Conservation (phyloP, 30 jellyfish, hydroid and myxozoan species). For the Aurelia sp. region DNA sequence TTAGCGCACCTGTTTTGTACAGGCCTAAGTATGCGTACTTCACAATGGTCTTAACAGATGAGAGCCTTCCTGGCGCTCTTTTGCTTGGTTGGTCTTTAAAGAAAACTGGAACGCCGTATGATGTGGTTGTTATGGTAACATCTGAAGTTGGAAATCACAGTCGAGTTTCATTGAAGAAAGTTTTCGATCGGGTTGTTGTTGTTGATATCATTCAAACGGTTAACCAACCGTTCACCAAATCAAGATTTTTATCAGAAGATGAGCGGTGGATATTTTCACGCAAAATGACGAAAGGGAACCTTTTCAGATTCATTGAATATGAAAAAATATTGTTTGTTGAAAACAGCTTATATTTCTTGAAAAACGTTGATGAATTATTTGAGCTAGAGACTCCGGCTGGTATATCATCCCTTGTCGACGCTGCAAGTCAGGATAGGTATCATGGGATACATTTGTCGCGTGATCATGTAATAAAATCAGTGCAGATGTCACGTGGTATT, state of each 20-base stretch:
- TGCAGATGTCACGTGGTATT: constrained; percentile 66
- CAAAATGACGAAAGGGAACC: constrained; percentile 54
- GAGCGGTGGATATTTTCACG: constrained; percentile 9
- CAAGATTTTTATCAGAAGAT: constrained; percentile 1
- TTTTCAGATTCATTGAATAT: constrained; percentile 69
- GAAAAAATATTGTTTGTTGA: constrained; percentile 48
- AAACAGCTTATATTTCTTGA: constrained; percentile 2
- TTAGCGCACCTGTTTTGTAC: not conserved
- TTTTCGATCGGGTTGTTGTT: constrained; percentile 31
- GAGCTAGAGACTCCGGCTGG: constrained; percentile 71
- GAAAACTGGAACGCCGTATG: constrained; percentile 37
- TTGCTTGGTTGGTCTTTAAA: constrained; percentile 63
- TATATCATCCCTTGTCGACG: constrained; percentile 39
- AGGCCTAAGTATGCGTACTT: constrained; percentile 56
- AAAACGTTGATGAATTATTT: constrained; percentile 68
- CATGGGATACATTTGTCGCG: constrained; percentile 50
- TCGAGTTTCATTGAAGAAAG: constrained; percentile 15
- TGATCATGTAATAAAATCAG: constrained; percentile 51
- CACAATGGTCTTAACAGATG: constrained; percentile 45
- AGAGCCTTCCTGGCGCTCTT: constrained; percentile 59
- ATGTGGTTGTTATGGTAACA: constrained; percentile 58
- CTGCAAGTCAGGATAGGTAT: constrained; percentile 23
- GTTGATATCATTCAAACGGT: constrained; percentile 21
- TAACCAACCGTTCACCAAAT: not conserved
- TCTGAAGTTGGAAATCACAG: constrained; percentile 16